These are phyloP conservation scores for Phyllotis vaccarum DNA, from an alignment of 2,797 vertebrate species.

Conservation along the genomic window DNA sequence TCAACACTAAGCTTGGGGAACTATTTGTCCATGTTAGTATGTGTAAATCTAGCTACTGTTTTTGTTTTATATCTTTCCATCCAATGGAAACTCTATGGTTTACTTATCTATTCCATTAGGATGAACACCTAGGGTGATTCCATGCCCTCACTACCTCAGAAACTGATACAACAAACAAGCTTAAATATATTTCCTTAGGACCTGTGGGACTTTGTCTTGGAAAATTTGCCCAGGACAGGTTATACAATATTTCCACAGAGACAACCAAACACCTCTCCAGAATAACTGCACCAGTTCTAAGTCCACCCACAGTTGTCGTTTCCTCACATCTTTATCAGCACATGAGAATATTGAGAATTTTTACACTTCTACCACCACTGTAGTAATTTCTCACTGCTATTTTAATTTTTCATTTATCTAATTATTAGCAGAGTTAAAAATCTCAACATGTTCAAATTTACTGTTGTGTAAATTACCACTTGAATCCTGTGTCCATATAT, in stretches of 20 bases:
- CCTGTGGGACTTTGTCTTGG: not conserved
- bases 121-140: conserved; percentile 28
- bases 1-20: conserved; percentile 41
- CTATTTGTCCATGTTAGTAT: not conserved
- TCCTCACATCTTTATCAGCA: conserved; percentile 9
- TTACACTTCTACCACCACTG: conserved; percentile 19
- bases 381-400: conserved; percentile 30
- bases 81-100: conserved; percentile 25
- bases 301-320: not conserved
- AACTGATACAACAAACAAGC: not conserved
- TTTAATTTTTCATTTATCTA: conserved; percentile 60
- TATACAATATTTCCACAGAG: not conserved
- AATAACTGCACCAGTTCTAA: not conserved
- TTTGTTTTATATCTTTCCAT: conserved; percentile 48
- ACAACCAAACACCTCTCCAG: conserved; percentile 19
- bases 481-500: conserved; percentile 15
- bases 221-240: not conserved
- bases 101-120: conserved; percentile 10
- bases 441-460: conserved; percentile 51
- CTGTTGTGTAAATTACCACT: conserved; percentile 40
- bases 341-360: conserved; percentile 39
- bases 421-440: conserved; percentile 57
- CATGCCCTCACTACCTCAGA: conserved; percentile 57
- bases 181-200: conserved; percentile 43
- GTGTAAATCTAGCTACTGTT: conserved; percentile 48